Evolutionary conservation across 2,797 vertebrate species (phyloP), one percentile per base, ranked within the genome.

Genomic region (Phoxinus dragarum): DNA sequence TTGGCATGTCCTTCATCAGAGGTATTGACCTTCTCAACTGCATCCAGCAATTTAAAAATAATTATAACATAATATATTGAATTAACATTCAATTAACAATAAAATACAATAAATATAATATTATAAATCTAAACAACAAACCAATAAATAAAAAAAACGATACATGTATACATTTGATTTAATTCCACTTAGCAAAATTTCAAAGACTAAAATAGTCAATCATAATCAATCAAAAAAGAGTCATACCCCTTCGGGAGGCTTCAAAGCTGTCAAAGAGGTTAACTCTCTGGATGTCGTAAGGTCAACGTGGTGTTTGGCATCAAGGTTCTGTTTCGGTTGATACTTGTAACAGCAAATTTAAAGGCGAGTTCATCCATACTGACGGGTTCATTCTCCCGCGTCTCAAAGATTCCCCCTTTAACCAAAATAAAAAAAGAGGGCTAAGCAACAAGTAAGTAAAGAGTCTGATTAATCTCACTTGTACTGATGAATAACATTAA

Each of bases 241-340:
- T 36, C 92, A 90, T 94, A 99, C 98, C 98, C 97, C 98, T 97
- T 90, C 97, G 95, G 0, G 97, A 99, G 77, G 98, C 98, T 95
- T 99, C 98, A 81, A 99, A 99, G 84, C 98, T 98, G 89, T 99
- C 98, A 80, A 98, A 99, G 72, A 97, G 94, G 93, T 98, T 99
- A 94, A 99, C 98, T 93, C 97, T 97, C 96, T 99, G 98, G 89
- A 99, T 98, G 93, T 99, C 98, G 40, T 99, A 99, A 99, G 91
- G 98, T 99, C 90, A 99, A 94, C 8, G 98, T 99, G 31, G 94
- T 97, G 94, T 99, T 99, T 92, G 98, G 97, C 96, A 99, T 97
- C 93, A 99, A 93, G 72, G 97, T 98, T 94, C 97, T 96, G 94
- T 99, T 99, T 90, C 98, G 96, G 93, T 99, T 99, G 91, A 99